A percentile compares a stretch with the other conserved stretches of the same genome.
phyloP scores from a whole-genome alignment of 2,797 vertebrate species.

The Lithobates pipiens region DNA sequence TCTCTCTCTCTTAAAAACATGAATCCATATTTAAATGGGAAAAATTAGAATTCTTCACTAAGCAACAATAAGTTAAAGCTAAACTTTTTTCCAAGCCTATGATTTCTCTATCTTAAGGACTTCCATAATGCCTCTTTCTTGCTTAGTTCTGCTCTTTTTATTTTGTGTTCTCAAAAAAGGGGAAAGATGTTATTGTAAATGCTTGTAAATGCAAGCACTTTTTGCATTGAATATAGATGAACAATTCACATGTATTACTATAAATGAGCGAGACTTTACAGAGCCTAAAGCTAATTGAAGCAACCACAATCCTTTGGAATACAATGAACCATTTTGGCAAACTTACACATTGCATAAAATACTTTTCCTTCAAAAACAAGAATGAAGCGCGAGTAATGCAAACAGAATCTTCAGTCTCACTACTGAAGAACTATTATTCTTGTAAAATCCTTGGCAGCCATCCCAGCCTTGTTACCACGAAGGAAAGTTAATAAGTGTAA shows the following conservation, averaged over 20 bases:
- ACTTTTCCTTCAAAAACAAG: slow-evolving; percentile 6
- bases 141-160: not conserved
- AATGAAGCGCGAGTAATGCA: slow-evolving; percentile 1
- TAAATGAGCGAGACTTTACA: slow-evolving; percentile 2
- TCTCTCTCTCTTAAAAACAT: too few relatives aligned
- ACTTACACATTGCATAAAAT: slow-evolving; percentile 9
- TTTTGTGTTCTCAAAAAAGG: not conserved
- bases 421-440: slow-evolving; percentile 28
- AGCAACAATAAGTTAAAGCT: not conserved
- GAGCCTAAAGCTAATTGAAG: slow-evolving; percentile 18
- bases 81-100: not conserved
- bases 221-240: slow-evolving; percentile 24
- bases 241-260: slow-evolving; percentile 10
- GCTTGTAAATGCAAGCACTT: not conserved
- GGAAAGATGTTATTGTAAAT: not conserved
- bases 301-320: not conserved
- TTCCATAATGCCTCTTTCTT: slow-evolving; percentile 3
- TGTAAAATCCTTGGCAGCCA: slow-evolving; percentile 39
- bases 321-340: slow-evolving; percentile 21
- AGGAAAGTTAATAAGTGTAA: slow-evolving; percentile 39
- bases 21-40: too few relatives aligned
- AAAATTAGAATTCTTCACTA: not conserved
- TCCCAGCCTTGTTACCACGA: slow-evolving; percentile 42
- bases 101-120: slow-evolving; percentile 21
- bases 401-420: slow-evolving; percentile 5